Conservation (phyloP, 2,797 vertebrate species). For the Eulemur rubriventer region DNA sequence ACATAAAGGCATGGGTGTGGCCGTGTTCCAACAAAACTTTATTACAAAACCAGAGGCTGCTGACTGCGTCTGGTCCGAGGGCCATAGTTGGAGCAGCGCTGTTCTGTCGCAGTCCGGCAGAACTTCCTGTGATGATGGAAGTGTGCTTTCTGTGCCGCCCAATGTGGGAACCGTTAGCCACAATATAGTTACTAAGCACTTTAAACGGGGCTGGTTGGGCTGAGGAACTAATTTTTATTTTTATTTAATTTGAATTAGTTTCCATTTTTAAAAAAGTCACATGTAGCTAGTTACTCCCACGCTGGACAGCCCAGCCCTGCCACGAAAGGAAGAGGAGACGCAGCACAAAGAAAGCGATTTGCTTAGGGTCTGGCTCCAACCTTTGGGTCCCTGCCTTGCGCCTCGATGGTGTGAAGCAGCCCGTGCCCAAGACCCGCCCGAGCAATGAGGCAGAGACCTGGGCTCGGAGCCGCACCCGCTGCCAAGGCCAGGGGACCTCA, state of each 20-base stretch:
- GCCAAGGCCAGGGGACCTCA: fast-evolving
- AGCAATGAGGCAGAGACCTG: not conserved
- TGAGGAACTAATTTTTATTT: not conserved
- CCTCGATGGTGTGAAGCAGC: not conserved
- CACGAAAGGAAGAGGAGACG: not conserved
- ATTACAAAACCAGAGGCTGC: too few species aligned
- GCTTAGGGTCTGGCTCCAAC: not conserved
- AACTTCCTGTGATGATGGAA: fast-evolving
- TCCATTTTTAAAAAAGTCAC: not conserved
- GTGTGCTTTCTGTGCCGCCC: not conserved
- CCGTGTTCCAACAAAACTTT: not conserved
- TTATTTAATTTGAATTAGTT: not conserved
- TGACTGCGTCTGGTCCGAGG: not conserved
- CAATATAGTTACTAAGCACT: not conserved
- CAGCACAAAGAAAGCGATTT: not conserved
- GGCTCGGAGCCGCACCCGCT: too few species aligned
- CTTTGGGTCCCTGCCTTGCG: not conserved
- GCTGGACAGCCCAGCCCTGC: not conserved
- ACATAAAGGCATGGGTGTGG: not conserved
- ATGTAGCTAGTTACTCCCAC: not conserved
- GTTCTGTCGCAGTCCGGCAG: not conserved
- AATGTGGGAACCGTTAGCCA: not conserved
- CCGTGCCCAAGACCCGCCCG: not conserved
- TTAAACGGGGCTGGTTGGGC: not conserved
- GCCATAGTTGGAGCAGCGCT: fast-evolving